A percentile compares a stretch with the other conserved stretches of the same genome.
Evolutionary conservation across 2,113 vertebrate species (phyloP).

Genomic region (Burhinus oedicnemus): DNA sequence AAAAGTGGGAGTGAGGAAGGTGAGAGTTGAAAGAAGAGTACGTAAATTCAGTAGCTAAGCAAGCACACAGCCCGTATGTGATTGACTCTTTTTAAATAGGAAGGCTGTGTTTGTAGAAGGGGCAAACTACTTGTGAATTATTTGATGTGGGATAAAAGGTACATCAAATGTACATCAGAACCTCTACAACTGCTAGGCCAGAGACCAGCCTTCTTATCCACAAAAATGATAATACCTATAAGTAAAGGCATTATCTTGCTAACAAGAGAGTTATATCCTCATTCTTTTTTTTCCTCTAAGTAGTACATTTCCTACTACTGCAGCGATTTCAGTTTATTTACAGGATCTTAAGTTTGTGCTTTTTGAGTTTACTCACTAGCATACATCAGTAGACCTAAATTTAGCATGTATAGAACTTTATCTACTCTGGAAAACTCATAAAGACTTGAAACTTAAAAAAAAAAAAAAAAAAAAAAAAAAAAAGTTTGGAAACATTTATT

Average conservation of each 20-base stretch:
- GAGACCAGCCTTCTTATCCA: neutral
- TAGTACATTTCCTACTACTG: neutral
- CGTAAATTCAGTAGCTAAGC: neutral
- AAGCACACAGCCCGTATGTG: rapidly evolving
- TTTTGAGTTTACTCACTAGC: neutral
- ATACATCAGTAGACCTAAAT: neutral
- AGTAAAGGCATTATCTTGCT: neutral
- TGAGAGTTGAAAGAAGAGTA: neutral
- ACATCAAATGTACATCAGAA: neutral
- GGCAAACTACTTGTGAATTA: neutral
- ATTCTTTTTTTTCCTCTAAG: neutral
- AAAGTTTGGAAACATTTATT: neutral
- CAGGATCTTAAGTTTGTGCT: neutral
- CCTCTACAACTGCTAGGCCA: neutral
- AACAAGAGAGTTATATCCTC: neutral
- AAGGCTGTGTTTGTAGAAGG: neutral
- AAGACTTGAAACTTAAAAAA: neutral
- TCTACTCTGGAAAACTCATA: neutral
- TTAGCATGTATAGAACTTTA: neutral
- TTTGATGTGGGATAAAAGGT: neutral
- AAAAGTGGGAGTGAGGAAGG: neutral
- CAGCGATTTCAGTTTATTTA: neutral
- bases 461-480: neutral
- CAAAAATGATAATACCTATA: neutral
- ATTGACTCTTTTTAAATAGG: neutral